A percentile compares a stretch with the other conserved stretches of the same genome.
Evolutionary conservation across 2,797 vertebrate species (phyloP).

Genomic region (Chaetophractus vellerosus): DNA sequence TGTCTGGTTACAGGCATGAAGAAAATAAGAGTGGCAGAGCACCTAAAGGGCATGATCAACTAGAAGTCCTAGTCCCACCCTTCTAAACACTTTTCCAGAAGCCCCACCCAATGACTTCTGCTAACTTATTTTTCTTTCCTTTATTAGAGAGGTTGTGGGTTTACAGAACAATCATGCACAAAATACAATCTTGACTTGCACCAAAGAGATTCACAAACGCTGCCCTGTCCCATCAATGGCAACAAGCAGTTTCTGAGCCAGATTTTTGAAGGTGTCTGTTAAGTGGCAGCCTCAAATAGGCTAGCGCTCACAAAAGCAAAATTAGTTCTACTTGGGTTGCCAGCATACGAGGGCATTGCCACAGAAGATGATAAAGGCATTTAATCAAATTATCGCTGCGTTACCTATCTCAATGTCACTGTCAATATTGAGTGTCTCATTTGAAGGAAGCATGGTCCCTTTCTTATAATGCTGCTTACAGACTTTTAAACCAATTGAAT

Average conservation of each 20-base stretch:
- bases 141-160: too few relatives aligned
- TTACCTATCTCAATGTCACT: slow-evolving; percentile 94
- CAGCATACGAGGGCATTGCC: neutral
- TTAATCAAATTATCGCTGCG: neutral
- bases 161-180: too few relatives aligned
- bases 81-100: neutral
- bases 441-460: slow-evolving; percentile 89
- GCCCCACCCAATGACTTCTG: neutral
- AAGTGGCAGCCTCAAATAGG: neutral
- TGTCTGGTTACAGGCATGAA: neutral
- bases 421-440: slow-evolving; percentile 92
- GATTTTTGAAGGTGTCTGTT: neutral
- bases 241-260: neutral
- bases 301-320: neutral
- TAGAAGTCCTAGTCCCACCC: neutral
- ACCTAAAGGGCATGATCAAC: neutral
- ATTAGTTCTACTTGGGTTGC: neutral
- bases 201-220: neutral
- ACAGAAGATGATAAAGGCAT: neutral
- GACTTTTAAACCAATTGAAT: slow-evolving; percentile 91
- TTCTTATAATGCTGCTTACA: slow-evolving; percentile 95
- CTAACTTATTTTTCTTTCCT: neutral
- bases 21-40: neutral
- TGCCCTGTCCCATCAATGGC: neutral
- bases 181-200: neutral